These are phyloP conservation scores for Euschistus heros DNA, from an alignment of 1,140 invertebrate species.

Conservation along the genomic window DNA sequence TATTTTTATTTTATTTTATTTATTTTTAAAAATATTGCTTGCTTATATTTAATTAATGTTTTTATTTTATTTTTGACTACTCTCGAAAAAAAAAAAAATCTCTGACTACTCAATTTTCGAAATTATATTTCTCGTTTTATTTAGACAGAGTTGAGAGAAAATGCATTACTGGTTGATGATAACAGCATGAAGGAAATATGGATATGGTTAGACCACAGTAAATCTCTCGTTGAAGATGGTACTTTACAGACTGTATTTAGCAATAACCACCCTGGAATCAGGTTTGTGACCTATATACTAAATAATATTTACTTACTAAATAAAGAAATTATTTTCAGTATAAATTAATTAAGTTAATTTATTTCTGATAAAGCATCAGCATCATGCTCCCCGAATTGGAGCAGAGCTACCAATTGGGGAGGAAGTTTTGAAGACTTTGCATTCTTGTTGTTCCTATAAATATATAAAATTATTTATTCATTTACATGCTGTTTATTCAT, in stretches of 20 bases:
- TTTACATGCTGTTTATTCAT: conserved; percentile 9
- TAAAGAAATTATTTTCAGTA: neutral
- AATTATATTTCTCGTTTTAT: neutral
- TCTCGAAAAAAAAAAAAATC: too few relatives aligned
- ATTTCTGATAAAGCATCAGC: neutral
- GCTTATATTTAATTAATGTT: too few relatives aligned
- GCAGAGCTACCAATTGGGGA: neutral
- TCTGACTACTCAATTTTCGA: too few relatives aligned
- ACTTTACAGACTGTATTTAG: conserved; percentile 41
- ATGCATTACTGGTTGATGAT: conserved; percentile 54
- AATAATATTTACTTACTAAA: conserved; percentile 10
- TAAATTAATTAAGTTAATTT: neutral
- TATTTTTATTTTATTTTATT: too few relatives aligned
- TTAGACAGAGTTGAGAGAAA: conserved; percentile 48
- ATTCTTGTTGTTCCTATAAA: neutral
- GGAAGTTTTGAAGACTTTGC: neutral
- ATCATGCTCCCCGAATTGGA: neutral
- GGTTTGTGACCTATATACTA: conserved; percentile 21
- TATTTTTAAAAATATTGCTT: conserved; percentile 11
- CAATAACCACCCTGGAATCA: conserved; percentile 59
- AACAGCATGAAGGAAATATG: conserved; percentile 51
- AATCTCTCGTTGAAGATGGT: conserved; percentile 54
- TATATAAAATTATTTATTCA: neutral
- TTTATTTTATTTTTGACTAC: neutral
- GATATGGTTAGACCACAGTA: conserved; percentile 64